Percentiles rank a stretch among this genome's conserved stretches.
phyloP scores from a whole-genome alignment of 2,113 vertebrate genomes.

The Ploceus nigricollis region DNA sequence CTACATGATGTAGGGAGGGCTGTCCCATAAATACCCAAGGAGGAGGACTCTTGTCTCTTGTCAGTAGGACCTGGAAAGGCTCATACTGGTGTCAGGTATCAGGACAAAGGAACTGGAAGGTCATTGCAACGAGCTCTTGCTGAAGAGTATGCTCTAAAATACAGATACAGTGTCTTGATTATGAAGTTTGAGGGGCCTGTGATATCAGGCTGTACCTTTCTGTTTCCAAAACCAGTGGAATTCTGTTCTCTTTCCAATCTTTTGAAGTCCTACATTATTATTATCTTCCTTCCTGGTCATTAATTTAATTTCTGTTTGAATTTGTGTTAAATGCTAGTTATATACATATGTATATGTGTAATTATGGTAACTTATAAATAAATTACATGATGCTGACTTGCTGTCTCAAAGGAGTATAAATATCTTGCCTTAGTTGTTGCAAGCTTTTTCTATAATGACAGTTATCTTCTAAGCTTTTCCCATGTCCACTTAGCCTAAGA shows the following conservation, averaged over 20 bases:
- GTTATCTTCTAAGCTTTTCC: neutral
- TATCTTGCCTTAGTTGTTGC: neutral
- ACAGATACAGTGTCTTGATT: neutral
- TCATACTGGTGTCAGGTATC: neutral
- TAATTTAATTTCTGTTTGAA: neutral
- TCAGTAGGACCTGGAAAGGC: neutral
- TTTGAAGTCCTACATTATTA: neutral
- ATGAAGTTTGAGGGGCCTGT: neutral
- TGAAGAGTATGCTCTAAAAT: neutral
- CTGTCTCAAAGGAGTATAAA: neutral
- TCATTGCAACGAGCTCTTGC: neutral
- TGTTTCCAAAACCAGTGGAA: neutral
- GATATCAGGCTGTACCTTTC: neutral
- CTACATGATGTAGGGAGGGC: neutral
- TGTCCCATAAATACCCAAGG: neutral
- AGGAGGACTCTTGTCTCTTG: rapidly evolving
- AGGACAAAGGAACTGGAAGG: neutral
- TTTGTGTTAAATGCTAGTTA: neutral
- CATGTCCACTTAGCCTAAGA: neutral
- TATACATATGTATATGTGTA: neutral
- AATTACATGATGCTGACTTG: neutral
- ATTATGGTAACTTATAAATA: neutral
- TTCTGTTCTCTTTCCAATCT: neutral
- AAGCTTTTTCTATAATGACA: neutral
- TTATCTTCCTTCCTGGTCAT: neutral